phyloP scores from a whole-genome alignment of 2,113 vertebrate species.

The Gambusia holbrooki region DNA sequence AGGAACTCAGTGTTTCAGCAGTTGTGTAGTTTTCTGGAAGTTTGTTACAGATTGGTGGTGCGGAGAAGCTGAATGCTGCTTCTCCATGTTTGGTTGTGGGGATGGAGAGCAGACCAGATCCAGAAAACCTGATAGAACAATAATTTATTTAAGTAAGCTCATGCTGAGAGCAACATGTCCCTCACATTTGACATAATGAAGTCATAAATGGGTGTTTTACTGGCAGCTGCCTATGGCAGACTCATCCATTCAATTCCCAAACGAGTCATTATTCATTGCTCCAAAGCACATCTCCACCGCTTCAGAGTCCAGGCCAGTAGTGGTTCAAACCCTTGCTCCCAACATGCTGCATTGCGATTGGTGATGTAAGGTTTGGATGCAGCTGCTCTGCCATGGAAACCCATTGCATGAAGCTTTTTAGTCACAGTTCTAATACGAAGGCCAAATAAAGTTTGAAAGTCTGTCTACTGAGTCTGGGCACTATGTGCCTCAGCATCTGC shows the following conservation, averaged over 20 bases:
- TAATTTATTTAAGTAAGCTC: background rate
- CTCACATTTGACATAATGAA: background rate
- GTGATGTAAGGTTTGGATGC: background rate
- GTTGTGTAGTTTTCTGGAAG: too few relatives aligned
- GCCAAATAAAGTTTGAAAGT: background rate
- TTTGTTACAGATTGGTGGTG: too few relatives aligned
- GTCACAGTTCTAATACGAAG: background rate
- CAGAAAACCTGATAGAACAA: too few relatives aligned
- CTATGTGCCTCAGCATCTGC: background rate
- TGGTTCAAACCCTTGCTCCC: background rate
- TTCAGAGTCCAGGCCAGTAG: background rate
- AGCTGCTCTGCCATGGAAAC: background rate
- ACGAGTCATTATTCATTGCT: background rate
- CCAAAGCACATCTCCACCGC: background rate
- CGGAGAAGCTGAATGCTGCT: too few relatives aligned
- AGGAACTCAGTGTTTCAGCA: too few relatives aligned
- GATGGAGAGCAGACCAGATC: too few relatives aligned
- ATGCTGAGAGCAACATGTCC: background rate
- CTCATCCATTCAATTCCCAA: too few relatives aligned
- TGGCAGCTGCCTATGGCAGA: too few relatives aligned
- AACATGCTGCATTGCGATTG: background rate
- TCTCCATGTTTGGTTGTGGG: too few relatives aligned
- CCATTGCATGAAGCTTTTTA: background rate
- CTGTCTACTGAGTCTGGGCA: background rate
- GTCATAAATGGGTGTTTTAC: background rate